Conservation (phyloP, 2,113 vertebrate genomes). For the Rynchops niger region DNA sequence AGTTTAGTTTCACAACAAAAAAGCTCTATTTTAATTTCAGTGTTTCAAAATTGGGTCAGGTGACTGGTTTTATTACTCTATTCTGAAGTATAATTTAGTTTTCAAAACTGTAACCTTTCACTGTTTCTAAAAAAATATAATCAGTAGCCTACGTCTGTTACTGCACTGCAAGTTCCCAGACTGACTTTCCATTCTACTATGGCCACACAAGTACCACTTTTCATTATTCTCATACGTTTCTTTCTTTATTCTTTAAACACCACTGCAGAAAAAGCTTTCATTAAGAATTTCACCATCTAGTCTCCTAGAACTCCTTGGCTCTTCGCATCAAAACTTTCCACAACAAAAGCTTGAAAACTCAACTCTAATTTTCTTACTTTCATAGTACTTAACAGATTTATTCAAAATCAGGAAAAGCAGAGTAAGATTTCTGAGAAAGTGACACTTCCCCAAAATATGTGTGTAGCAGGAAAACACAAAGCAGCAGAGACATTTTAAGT, state of each 20-base stretch:
- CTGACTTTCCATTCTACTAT: background rate
- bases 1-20: background rate
- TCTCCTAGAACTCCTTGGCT: background rate
- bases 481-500: conserved; percentile 76
- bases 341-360: background rate
- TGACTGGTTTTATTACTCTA: background rate
- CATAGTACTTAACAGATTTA: conserved; percentile 44
- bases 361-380: conserved; percentile 52
- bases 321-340: background rate
- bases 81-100: background rate
- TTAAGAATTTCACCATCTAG: background rate
- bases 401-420: conserved; percentile 42
- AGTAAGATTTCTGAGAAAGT: conserved; percentile 56
- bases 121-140: background rate
- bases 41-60: background rate
- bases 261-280: background rate
- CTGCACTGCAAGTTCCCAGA: background rate
- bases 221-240: background rate
- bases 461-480: conserved; percentile 67
- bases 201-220: background rate
- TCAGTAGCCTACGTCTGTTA: background rate
- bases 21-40: background rate
- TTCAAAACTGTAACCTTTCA: background rate
- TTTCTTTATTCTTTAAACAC: background rate
- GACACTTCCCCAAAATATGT: conserved; percentile 66